phyloP scores from a whole-genome alignment of 2,888 invertebrate genomes.

The Cantharis rufa region DNA sequence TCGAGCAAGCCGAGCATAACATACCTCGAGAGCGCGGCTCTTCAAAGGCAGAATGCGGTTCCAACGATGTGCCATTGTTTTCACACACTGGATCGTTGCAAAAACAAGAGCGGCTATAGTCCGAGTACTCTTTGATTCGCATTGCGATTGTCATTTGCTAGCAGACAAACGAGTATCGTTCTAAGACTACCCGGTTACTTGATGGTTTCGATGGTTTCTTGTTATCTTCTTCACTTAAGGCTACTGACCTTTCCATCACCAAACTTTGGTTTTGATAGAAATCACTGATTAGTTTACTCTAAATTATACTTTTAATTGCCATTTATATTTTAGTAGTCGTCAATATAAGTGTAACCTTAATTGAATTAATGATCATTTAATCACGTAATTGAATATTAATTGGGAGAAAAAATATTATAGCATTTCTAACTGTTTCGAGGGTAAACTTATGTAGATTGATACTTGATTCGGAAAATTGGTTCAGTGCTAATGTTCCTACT shows the following conservation, averaged over 20 bases:
- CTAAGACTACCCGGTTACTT: conserved; percentile 29
- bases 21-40: conserved; percentile 48
- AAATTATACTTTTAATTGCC: not conserved
- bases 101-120: conserved; percentile 53
- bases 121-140: conserved; percentile 52
- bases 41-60: conserved; percentile 55
- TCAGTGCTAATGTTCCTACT: not conserved
- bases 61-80: conserved; percentile 56
- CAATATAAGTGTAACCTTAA: not conserved
- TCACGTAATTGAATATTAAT: not conserved
- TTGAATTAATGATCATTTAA: not conserved
- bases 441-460: not conserved
- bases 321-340: not conserved
- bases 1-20: conserved; percentile 39
- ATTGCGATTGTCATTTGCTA: conserved; percentile 52
- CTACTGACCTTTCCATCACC: conserved; percentile 6
- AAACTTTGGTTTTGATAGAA: not conserved
- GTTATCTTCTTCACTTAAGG: conserved; percentile 11
- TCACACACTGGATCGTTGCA: conserved; percentile 55
- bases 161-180: conserved; percentile 51
- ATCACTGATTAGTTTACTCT: not conserved
- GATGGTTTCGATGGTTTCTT: conserved; percentile 21
- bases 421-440: not conserved
- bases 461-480: not conserved
- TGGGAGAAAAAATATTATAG: not conserved